A percentile compares a stretch with the other conserved stretches of the same genome.
Conservation (phyloP, 2,113 vertebrate species). For the Dromas ardeola region DNA sequence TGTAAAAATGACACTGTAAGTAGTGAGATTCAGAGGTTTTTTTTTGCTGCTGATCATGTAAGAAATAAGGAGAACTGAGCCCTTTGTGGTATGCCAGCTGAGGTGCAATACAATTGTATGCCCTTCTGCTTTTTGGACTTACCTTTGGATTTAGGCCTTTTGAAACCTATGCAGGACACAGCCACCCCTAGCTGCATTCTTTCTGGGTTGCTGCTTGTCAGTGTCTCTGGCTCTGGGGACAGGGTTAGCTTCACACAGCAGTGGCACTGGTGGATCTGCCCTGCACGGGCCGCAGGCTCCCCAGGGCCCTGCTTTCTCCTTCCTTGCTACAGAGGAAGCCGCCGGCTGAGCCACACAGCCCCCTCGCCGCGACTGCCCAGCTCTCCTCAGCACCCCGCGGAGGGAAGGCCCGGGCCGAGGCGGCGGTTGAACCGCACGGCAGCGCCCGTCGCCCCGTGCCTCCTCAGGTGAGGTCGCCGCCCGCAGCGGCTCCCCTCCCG, state of each 20-base stretch:
- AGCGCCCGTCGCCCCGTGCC: fast-evolving
- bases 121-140: neutral
- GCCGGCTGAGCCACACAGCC: neutral
- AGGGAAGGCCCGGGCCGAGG: neutral
- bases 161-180: neutral
- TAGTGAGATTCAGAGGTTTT: neutral
- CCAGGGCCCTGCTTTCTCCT: neutral
- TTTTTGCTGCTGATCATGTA: neutral
- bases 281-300: neutral
- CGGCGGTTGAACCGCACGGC: too few relatives aligned
- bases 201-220: fast-evolving
- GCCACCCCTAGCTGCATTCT: fast-evolving
- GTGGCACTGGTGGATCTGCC: neutral
- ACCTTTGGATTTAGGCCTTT: neutral
- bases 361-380: neutral
- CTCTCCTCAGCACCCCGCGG: neutral
- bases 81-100: too few relatives aligned
- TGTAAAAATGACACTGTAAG: neutral
- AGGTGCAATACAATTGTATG: fast-evolving
- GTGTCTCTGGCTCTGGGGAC: neutral
- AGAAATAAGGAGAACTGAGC: neutral
- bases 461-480: neutral
- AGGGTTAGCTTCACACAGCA: fast-evolving
- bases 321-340: neutral
- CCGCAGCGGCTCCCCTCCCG: neutral